phyloP scores from a whole-genome alignment of 2,113 vertebrate genomes.

The Macquaria australasica region DNA sequence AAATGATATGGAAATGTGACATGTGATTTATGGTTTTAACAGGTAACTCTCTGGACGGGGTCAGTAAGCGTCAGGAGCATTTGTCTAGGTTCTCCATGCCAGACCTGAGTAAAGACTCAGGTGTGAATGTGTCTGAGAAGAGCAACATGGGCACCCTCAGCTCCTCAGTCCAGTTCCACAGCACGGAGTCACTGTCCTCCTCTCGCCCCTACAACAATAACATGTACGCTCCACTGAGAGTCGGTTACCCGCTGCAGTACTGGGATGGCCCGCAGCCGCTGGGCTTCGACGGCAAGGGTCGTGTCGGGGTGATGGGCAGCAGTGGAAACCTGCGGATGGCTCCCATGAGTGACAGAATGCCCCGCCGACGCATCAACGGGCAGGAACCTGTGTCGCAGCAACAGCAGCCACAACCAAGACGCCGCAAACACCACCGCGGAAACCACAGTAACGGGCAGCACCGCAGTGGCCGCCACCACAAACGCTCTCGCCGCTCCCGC shows the following conservation, averaged over 20 bases:
- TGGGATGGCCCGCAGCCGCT: slow-evolving; percentile 85
- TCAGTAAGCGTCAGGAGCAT: slow-evolving; percentile 94
- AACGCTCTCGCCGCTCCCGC: slow-evolving; percentile 92
- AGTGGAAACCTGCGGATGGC: slow-evolving; percentile 85
- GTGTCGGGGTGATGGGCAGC: slow-evolving; percentile 83
- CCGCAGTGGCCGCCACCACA: slow-evolving; percentile 86
- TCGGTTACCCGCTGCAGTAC: slow-evolving; percentile 88
- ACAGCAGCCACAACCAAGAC: slow-evolving; percentile 81
- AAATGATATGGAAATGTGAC: slow-evolving; percentile 18
- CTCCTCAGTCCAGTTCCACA: slow-evolving; percentile 95
- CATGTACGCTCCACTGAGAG: slow-evolving; percentile 86
- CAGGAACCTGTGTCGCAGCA: slow-evolving; percentile 85
- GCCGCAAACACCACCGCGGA: slow-evolving; percentile 84
- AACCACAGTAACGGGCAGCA: slow-evolving; percentile 86
- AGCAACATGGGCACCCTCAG: slow-evolving; percentile 98
- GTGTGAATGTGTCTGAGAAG: slow-evolving; percentile 97
- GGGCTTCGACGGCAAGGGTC: slow-evolving; percentile 88
- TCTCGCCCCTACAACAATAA: slow-evolving; percentile 93
- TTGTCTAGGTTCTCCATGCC: slow-evolving; percentile 99
- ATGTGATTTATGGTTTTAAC: slow-evolving; percentile 35
- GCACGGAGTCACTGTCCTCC: slow-evolving; percentile 94
- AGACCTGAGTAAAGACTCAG: slow-evolving; percentile 98
- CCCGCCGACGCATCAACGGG: slow-evolving; percentile 84
- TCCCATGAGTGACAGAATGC: slow-evolving; percentile 92
- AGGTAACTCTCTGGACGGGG: slow-evolving; percentile 94